Evolutionary conservation across 2,113 vertebrate species (phyloP).

Genomic region (Rhinichthys klamathensis): DNA sequence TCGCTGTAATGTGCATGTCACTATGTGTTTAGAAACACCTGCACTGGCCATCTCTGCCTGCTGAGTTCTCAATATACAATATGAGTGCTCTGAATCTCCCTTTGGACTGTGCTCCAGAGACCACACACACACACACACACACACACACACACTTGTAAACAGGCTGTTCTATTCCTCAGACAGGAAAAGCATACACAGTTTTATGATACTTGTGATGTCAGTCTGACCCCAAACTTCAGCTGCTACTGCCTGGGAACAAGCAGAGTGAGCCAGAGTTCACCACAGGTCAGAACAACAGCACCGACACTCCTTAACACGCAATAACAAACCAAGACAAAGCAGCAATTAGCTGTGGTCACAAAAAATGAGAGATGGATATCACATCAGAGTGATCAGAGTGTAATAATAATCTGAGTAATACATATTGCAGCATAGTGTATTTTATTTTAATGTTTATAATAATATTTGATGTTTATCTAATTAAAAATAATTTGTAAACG

Average conservation of each 20-base stretch:
- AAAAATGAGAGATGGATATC: slow-evolving; percentile 9
- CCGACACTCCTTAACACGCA: background rate
- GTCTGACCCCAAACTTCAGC: slow-evolving; percentile 42
- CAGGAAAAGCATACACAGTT: slow-evolving; percentile 36
- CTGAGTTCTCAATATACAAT: background rate
- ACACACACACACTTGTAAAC: background rate
- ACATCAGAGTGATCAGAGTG: background rate
- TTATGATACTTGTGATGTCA: slow-evolving; percentile 33
- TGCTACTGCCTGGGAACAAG: slow-evolving; percentile 42
- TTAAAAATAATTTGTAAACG: too few species aligned
- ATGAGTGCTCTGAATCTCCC: background rate
- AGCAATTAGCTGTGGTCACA: slow-evolving; percentile 2
- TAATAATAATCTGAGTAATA: too few species aligned
- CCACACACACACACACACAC: slow-evolving; percentile 21
- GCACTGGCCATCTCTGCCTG: background rate
- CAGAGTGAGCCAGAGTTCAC: slow-evolving; percentile 24
- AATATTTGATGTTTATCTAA: background rate
- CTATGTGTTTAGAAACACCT: slow-evolving; percentile 1
- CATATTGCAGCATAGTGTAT: background rate
- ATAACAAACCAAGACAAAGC: slow-evolving; percentile 22
- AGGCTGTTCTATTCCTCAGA: slow-evolving; percentile 41
- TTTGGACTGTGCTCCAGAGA: background rate
- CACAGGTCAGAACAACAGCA: slow-evolving; percentile 34
- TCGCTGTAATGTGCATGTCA: background rate
- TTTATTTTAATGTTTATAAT: background rate